Evolutionary conservation across 2,888 invertebrate species (phyloP).

Genomic region (Polyploca ridens): DNA sequence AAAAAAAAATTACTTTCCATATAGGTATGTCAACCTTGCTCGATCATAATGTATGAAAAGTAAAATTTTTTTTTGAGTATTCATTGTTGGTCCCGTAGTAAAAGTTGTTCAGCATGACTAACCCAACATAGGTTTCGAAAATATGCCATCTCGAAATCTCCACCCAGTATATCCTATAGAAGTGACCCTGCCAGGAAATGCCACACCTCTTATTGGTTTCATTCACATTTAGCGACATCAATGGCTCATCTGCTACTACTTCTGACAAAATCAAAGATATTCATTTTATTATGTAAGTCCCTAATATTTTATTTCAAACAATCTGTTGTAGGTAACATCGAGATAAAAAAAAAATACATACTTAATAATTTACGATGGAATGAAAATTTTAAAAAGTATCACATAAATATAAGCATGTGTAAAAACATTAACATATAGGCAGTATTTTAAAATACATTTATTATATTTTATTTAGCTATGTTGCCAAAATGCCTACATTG

Average conservation of each 20-base stretch:
- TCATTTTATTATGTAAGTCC: not conserved
- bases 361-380: slow-evolving; percentile 29
- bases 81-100: no score
- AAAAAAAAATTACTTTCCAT: no score
- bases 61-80: no score
- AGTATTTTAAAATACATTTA: slow-evolving; percentile 14
- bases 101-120: no score
- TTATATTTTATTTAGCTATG: not conserved
- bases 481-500: not conserved
- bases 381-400: slow-evolving; percentile 32
- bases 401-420: slow-evolving; percentile 18
- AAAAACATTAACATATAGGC: slow-evolving; percentile 8
- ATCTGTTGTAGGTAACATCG: not conserved
- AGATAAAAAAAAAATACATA: slow-evolving; percentile 12
- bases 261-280: no score
- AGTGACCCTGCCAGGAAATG: no score
- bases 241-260: not conserved
- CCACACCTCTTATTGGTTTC: not conserved
- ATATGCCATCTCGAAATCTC: no score
- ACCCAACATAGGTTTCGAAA: no score
- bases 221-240: not conserved
- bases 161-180: no score
- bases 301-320: not conserved
- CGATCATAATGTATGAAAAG: no score
- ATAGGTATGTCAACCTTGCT: no score